Evolutionary conservation across 2,888 invertebrate species (phyloP), one percentile per base, ranked within the genome.

Genomic region (Ornithoptera priamus): DNA sequence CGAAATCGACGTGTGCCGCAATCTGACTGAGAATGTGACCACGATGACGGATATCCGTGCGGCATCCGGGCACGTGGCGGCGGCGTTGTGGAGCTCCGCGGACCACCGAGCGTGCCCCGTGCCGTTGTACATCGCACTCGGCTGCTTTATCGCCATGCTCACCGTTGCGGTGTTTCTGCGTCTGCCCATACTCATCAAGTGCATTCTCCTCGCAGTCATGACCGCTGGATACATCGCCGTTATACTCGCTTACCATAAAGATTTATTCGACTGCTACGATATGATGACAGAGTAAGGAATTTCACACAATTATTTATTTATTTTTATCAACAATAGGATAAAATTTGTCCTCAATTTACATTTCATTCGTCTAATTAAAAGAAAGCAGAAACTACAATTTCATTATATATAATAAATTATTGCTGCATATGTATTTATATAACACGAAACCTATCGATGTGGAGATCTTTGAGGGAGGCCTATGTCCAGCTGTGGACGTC

Each of bases 51-150:
- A 93, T 7, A 83, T 94, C 17, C 86, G 93, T 60, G 84, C 86
- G 17, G 78, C 84, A 53, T 82, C 80, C 1, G 85, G 84, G 3
- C 84, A 85, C 24, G 77, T 85, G 0, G 84, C 88, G 0, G 85
- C 87, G 0, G 84, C 83, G 0, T 73, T 92, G 0, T 93, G 93
- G 89, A 88, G 90, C 56, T 86, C 86, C 24, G 88, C 89, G 62
- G 95, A 96, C 72, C 97, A 97, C 83, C 93, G 97, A 65, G 95
- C 95, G 22, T 97, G 97, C 79, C 96, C 97, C 0, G 90, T 97
- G 68, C 98, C 98, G 0, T 95, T 97, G 71, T 98, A 98, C 87
- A 96, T 98, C 59, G 95, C 97, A 7, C 89, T 98, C 18, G 97
- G 97, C 17, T 97, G 97, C 78, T 95, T 97, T 67, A 93, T 98